Percentiles rank a stretch among this genome's conserved stretches.
Conservation (phyloP, 1,140 invertebrate genomes). For the Rhagoletis zephyria region DNA sequence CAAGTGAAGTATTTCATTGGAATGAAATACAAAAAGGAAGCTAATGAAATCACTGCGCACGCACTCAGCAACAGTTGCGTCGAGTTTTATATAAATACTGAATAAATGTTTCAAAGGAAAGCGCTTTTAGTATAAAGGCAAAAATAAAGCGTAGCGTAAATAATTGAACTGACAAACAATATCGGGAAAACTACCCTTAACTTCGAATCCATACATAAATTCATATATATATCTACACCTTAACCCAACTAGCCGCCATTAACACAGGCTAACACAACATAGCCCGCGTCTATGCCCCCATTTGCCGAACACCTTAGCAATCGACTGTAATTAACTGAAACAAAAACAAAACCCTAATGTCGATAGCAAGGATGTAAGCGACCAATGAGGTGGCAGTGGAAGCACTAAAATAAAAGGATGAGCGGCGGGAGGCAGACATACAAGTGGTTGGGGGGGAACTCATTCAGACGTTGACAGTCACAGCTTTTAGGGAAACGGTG, state of each 20-base stretch:
- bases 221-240: neutral
- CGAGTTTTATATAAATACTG: neutral
- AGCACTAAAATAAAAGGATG: neutral
- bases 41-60: neutral
- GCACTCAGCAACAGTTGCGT: conserved; percentile 32
- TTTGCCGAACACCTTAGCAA: conserved; percentile 1
- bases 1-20: neutral
- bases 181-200: conserved; percentile 25
- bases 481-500: neutral
- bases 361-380: conserved; percentile 15
- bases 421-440: conserved; percentile 12
- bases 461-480: neutral
- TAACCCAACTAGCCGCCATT: neutral
- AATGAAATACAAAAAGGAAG: neutral
- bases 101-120: neutral
- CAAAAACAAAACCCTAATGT: neutral
- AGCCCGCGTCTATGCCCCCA: neutral
- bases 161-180: neutral
- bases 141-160: conserved; percentile 1
- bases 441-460: neutral
- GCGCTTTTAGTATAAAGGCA: neutral
- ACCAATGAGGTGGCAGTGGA: neutral
- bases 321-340: conserved; percentile 42
- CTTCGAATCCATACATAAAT: neutral
- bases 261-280: neutral